A percentile compares a stretch with the other conserved stretches of the same genome.
Conservation (phyloP, 2,797 vertebrate genomes). For the Acanthis flammea region DNA sequence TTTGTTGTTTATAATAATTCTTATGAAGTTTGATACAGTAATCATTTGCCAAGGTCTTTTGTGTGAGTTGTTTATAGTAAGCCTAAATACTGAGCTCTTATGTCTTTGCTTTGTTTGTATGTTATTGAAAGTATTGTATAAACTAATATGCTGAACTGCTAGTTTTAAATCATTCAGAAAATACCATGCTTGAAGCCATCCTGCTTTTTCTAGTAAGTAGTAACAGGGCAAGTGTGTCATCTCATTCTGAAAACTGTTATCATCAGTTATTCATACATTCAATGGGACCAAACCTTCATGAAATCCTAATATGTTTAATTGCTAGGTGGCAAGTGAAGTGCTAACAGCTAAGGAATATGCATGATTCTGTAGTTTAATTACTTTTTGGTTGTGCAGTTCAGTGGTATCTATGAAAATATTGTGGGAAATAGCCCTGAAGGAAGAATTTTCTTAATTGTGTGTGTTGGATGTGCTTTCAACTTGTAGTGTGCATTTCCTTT, state of each 20-base stretch:
- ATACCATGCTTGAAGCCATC: background rate
- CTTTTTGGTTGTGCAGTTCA: background rate
- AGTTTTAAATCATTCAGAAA: conserved; percentile 9
- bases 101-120: background rate
- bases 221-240: background rate
- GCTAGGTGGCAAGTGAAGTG: background rate
- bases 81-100: background rate
- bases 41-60: background rate
- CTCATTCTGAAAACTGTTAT: background rate
- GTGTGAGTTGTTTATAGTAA: background rate
- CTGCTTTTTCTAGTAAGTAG: background rate
- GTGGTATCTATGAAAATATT: background rate
- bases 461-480: background rate
- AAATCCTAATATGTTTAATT: background rate
- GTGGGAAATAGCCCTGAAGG: background rate
- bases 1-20: background rate
- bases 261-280: background rate
- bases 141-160: background rate
- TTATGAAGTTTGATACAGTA: background rate
- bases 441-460: background rate
- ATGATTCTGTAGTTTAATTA: background rate
- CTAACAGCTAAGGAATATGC: background rate
- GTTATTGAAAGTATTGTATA: background rate
- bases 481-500: background rate
- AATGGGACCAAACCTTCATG: background rate